A percentile compares a stretch with the other conserved stretches of the same genome.
phyloP scores from a whole-genome alignment of 2,113 vertebrate species.

The Guaruba guarouba region DNA sequence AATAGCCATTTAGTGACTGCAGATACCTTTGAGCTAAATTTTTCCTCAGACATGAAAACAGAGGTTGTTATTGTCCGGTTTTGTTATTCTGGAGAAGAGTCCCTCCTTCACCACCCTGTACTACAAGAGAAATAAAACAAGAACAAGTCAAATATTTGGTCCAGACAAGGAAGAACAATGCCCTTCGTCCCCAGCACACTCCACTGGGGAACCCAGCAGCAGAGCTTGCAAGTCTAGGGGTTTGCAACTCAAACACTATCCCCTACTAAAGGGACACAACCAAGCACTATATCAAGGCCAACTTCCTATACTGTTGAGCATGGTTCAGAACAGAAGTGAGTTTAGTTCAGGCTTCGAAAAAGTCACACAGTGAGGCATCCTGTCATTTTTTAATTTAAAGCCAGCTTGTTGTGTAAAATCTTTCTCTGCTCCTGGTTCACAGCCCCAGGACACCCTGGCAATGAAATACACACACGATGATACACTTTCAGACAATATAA shows the following conservation, averaged over 20 bases:
- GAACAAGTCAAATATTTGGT: neutral
- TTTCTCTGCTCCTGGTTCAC: neutral
- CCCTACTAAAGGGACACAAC: neutral
- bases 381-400: neutral
- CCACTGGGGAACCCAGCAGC: neutral
- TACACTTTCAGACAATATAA: neutral
- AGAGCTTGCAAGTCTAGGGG: neutral
- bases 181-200: neutral
- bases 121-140: neutral
- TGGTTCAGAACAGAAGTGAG: neutral
- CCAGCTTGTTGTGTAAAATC: neutral
- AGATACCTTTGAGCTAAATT: neutral
- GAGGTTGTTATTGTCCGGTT: neutral
- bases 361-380: neutral
- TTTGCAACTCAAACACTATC: neutral
- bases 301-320: neutral
- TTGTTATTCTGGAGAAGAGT: neutral
- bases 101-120: accelerated
- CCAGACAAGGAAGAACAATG: neutral
- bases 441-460: neutral
- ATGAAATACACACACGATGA: accelerated
- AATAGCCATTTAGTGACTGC: neutral
- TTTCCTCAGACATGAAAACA: neutral
- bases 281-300: neutral
- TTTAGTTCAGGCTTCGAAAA: neutral